phyloP scores from a whole-genome alignment of 2,797 vertebrate species.

The Threskiornis aethiopicus region DNA sequence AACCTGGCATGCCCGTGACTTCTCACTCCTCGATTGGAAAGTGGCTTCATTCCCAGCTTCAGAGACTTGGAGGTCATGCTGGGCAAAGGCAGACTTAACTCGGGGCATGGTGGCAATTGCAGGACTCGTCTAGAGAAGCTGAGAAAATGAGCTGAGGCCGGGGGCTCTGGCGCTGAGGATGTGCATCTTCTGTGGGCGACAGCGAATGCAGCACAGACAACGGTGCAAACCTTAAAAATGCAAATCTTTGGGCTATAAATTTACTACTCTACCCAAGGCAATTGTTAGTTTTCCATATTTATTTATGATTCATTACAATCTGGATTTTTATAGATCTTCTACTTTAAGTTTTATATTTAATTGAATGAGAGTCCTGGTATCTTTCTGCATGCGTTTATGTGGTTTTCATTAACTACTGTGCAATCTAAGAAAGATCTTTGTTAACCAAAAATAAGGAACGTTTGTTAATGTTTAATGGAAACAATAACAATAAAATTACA shows the following conservation, averaged over 20 bases:
- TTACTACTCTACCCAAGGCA: slow-evolving; percentile 42
- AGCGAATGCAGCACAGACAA: slow-evolving; percentile 10
- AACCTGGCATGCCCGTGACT: not conserved
- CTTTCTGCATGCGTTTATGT: slow-evolving; percentile 65
- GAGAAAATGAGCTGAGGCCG: not conserved
- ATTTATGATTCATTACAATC: slow-evolving; percentile 72
- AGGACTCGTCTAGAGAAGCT: not conserved
- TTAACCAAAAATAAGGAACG: slow-evolving; percentile 72
- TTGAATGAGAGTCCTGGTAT: slow-evolving; percentile 61
- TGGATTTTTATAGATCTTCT: slow-evolving; percentile 68
- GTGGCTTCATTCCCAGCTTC: not conserved
- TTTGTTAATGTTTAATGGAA: slow-evolving; percentile 75
- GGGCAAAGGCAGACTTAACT: not conserved
- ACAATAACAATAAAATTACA: slow-evolving; percentile 69
- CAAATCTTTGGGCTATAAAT: slow-evolving; percentile 70
- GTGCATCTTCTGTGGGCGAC: slow-evolving; percentile 35
- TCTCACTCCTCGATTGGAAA: not conserved
- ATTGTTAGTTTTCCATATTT: slow-evolving; percentile 56
- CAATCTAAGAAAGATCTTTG: slow-evolving; percentile 67
- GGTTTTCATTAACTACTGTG: slow-evolving; percentile 75
- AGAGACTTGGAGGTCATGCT: not conserved
- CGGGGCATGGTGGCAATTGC: not conserved
- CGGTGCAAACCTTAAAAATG: slow-evolving; percentile 63
- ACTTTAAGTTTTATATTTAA: slow-evolving; percentile 63
- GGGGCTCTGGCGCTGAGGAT: not conserved